phyloP scores from a whole-genome alignment of 2,888 invertebrate genomes.

The Macaria notata region DNA sequence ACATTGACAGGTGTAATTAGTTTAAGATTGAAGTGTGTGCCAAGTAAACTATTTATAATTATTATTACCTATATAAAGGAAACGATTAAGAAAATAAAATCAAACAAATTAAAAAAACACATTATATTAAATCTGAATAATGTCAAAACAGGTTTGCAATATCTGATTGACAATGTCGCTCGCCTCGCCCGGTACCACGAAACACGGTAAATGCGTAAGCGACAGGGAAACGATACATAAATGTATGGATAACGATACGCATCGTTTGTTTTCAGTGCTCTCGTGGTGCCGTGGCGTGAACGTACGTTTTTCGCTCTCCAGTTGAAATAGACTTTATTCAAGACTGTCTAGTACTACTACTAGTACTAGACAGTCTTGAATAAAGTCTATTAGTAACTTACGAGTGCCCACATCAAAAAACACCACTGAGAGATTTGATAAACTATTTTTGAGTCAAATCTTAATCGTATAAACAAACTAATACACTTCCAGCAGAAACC shows the following conservation, averaged over 20 bases:
- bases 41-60: neutral
- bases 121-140: no score
- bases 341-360: slow-evolving; percentile 1
- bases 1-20: slow-evolving; percentile 4
- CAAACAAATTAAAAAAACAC: no score
- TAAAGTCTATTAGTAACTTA: no score
- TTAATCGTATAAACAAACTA: no score
- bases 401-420: no score
- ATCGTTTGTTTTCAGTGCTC: slow-evolving; percentile 1
- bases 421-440: no score
- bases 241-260: no score
- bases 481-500: no score
- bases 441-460: no score
- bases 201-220: slow-evolving; percentile 1
- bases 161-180: neutral
- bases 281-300: neutral
- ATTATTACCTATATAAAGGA: no score
- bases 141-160: slow-evolving; percentile 1
- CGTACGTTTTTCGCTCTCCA: slow-evolving; percentile 1
- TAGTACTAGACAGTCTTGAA: no score
- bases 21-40: slow-evolving; percentile 1
- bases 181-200: slow-evolving; percentile 1
- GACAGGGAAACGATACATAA: slow-evolving; percentile 1
- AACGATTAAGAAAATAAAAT: no score
- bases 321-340: slow-evolving; percentile 12